Evolutionary conservation across 2,113 vertebrate species (phyloP).

Genomic region (Ceyx melanurus): DNA sequence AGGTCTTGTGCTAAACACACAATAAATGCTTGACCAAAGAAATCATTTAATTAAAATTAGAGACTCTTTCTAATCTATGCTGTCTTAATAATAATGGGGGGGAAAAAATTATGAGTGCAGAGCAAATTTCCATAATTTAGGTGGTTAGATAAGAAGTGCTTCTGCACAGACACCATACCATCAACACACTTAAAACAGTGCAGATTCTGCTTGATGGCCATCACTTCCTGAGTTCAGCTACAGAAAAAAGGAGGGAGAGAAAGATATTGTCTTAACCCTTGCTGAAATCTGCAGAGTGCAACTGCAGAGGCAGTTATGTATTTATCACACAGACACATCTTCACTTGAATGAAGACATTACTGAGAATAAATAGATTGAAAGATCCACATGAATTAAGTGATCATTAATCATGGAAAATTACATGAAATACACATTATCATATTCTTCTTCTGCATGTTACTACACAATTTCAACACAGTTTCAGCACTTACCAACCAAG

Average conservation of each 20-base stretch:
- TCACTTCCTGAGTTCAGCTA: background rate
- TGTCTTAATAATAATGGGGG: background rate
- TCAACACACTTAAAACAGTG: background rate
- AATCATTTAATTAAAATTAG: background rate
- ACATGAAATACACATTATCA: rapidly evolving
- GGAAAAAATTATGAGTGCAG: background rate
- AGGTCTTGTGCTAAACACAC: background rate
- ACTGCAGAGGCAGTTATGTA: background rate
- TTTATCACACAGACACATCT: background rate
- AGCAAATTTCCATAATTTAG: background rate
- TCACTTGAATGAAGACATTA: background rate
- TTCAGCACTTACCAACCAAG: background rate
- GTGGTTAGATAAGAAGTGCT: background rate
- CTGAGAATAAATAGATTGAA: background rate
- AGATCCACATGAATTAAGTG: background rate
- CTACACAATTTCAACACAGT: background rate
- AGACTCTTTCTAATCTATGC: background rate
- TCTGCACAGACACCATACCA: background rate
- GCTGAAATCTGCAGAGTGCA: background rate
- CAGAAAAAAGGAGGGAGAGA: background rate
- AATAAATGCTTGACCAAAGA: background rate
- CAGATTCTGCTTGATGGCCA: background rate
- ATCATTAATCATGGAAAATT: rapidly evolving
- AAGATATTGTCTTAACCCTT: background rate
- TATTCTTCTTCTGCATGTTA: background rate